Base-by-base conservation (phyloP, 1,140 invertebrate species). In the Asobara japonica region DNA sequence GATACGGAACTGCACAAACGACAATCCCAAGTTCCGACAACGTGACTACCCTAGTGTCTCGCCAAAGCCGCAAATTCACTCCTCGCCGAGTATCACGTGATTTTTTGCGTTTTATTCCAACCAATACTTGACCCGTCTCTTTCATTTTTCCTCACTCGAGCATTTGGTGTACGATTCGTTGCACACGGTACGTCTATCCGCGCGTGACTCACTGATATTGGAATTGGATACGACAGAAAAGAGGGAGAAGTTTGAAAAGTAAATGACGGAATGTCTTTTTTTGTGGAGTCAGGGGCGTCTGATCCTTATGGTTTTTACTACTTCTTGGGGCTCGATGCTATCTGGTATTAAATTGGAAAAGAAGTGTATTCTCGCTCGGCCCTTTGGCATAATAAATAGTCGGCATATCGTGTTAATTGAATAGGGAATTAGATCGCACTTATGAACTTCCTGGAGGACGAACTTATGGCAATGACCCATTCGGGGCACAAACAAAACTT, bases 131-230 rank as follows among this genome's bases (percentile, higher is more conserved):
- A 56, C 51, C 51, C 3, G 22, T 56, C 51, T 56, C 18, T 56
- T 27, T 25, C 20, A 56, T 56, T 25, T 56, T 56, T 56, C 51
- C 51, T 56, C 51, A 56, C 51, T 56, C 20, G 51, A 20, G 51
- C 13, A 25, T 56, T 56, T 22, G 51, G 10, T 25, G 18, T 25
- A 22, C 22, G 18, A 56, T 56, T 56, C 22, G 20, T 13, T 56
- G 51, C 51, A 56, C 51, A 13, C 51, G 22, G 51, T 18, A 56
- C 51, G 51, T 25, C 51, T 56, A 56, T 66, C 33, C 64, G 62
- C 16, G 62, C 30, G 33, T 66, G 33, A 41, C 25, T 41, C 64
- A 7, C 22, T 22, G 31, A 66, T 41, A 41, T 66, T 66, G 33
- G 20, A 36, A 33, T 13, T 16, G 22, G 18, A 65, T 38, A 18